Base-by-base conservation (phyloP, 2,113 vertebrate genomes). In the Petrocephalus microphthalmus region DNA sequence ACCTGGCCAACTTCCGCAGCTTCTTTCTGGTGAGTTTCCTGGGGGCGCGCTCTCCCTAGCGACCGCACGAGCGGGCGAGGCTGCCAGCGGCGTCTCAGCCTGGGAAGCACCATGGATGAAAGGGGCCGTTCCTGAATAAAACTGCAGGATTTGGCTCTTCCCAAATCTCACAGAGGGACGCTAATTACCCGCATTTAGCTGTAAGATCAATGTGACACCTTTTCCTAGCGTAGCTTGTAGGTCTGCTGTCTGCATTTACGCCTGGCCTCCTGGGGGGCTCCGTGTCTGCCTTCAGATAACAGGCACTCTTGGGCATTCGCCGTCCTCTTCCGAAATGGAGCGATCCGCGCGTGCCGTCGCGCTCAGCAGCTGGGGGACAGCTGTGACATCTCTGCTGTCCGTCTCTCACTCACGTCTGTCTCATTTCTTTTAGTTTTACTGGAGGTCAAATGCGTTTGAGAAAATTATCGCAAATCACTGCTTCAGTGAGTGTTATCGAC, bases 21-120 rank as follows among this genome's bases (percentile, higher is more conserved):
- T 94, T 97, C 0, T 99, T 99, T 92, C 60, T 98, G 97, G 98
- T 99, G 87, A 99, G 98, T 99, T 92, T 25, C 33, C 47, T 1
- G 42, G 42, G 45, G 7, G 42, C 19, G 8, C 10, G 19, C 19
- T 83, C 42, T 47, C 8, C 45, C 37, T n/a, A n/a, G 45, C 42
- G n/a, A 20, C 60, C 81, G 19, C 45, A 47, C 3, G 3, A 11
- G 37, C 10, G 7, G n/a, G 19, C 20, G 45, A 83, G 37, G 33
- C 81, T 37, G 45, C 17, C 81, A 47, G 37, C 7, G 6, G 17
- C 42, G 0, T 49, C 37, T 42, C 20, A 83, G 11, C 37, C 81
- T 45, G 81, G 81, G 42, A 51, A 15, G 42, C 47, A 83, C 81
- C 81, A 19, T 19, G 37, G 81, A 51, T 84, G 81, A 84, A 47